Percentiles rank a stretch among this genome's conserved stretches.
phyloP scores from a whole-genome alignment of 2,113 vertebrate species.

The Aviceda subcristata region DNA sequence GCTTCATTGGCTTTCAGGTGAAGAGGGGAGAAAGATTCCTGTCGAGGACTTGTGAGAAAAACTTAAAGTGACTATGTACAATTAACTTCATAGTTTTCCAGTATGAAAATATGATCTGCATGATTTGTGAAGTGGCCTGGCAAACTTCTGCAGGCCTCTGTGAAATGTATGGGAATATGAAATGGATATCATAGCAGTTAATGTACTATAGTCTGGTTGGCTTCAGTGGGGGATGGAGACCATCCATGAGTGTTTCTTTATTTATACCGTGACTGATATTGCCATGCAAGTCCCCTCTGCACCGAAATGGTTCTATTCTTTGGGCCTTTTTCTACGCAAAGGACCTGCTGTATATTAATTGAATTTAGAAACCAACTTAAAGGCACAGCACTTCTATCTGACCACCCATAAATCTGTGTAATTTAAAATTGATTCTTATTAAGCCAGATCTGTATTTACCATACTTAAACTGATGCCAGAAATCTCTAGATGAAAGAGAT shows the following conservation, averaged over 20 bases:
- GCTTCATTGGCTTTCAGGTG: not conserved
- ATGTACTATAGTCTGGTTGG: not conserved
- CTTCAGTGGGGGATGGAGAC: not conserved
- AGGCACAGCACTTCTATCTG: not conserved
- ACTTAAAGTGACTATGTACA: not conserved
- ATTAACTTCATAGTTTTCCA: not conserved
- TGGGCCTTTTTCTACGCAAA: not conserved
- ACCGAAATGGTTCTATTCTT: not conserved
- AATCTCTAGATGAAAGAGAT: not conserved
- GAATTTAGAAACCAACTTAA: not conserved
- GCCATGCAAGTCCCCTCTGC: not conserved
- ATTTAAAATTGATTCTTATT: not conserved
- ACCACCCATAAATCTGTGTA: not conserved
- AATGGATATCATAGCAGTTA: not conserved
- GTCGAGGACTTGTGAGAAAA: not conserved
- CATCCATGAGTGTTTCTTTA: not conserved
- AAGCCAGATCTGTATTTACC: not conserved
- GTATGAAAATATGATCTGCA: not conserved
- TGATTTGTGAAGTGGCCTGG: not conserved
- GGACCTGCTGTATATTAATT: not conserved
- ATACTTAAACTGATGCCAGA: not conserved
- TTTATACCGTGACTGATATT: not conserved
- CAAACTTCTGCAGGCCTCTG: not conserved
- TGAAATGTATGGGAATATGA: not conserved
- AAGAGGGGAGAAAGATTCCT: not conserved